Conservation (phyloP, 2,797 vertebrate genomes). For the Clamator glandarius region DNA sequence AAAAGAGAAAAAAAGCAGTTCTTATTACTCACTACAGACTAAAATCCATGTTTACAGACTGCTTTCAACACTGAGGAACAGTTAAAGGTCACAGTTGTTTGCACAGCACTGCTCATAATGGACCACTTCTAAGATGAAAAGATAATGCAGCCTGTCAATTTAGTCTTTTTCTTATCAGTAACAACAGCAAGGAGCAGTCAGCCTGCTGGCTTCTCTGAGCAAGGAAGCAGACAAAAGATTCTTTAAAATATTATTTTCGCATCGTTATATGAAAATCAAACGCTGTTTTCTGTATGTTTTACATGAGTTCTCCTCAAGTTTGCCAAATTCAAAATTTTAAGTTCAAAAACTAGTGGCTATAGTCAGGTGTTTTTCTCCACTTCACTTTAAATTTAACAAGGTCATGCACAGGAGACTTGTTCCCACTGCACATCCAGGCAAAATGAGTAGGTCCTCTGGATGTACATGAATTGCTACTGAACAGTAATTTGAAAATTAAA, state of each 20-base stretch:
- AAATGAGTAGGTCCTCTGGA: background rate
- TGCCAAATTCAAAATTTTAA: background rate
- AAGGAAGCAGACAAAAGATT: background rate
- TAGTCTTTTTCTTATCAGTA: background rate
- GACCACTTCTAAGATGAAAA: background rate
- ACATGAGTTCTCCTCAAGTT: background rate
- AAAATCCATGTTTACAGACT: background rate
- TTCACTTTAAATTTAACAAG: background rate
- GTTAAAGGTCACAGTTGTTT: background rate
- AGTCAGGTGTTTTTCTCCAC: accelerated
- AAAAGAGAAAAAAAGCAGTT: background rate
- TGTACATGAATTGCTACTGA: background rate
- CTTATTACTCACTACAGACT: background rate
- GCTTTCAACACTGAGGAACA: background rate
- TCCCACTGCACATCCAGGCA: background rate
- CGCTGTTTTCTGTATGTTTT: background rate
- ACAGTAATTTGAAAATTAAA: background rate
- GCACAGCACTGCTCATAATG: background rate
- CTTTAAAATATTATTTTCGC: background rate
- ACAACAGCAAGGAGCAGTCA: background rate
- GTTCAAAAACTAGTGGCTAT: background rate
- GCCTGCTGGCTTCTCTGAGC: background rate
- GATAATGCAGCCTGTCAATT: background rate
- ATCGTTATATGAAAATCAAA: background rate
- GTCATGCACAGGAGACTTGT: background rate